A percentile compares a stretch with the other conserved stretches of the same genome.
These are phyloP conservation scores for Microctenopoma lineatum DNA, from an alignment of 2,797 vertebrate genomes.

Conservation along the genomic window DNA sequence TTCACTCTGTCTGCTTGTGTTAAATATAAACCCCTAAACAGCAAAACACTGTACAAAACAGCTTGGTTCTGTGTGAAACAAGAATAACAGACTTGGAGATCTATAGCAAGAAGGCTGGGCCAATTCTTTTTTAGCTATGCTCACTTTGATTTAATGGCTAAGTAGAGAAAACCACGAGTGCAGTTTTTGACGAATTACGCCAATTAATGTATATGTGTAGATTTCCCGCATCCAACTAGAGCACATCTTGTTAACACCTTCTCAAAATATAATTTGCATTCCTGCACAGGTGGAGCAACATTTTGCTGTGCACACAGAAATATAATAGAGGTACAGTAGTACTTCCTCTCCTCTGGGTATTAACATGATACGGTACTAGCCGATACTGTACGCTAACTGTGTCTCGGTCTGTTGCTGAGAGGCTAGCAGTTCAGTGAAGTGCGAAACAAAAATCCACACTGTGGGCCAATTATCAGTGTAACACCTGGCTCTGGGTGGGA, in stretches of 20 bases:
- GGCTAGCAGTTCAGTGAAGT: conserved; percentile 77
- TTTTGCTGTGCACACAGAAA: conserved; percentile 70
- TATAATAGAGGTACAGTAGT: conserved; percentile 62
- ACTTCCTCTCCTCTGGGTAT: conserved; percentile 67
- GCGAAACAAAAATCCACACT: conserved; percentile 78
- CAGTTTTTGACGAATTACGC: conserved; percentile 60
- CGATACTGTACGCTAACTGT: conserved; percentile 34
- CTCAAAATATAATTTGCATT: conserved; percentile 74
- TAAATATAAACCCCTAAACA: conserved; percentile 82
- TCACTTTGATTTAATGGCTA: conserved; percentile 49
- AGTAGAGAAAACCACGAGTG: conserved; percentile 22
- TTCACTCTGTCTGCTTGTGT: conserved; percentile 76
- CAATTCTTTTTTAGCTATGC: conserved; percentile 39
- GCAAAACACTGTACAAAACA: conserved; percentile 66
- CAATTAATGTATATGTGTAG: conserved; percentile 50
- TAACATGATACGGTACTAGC: conserved; percentile 55
- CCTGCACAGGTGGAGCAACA: conserved; percentile 63
- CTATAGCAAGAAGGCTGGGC: conserved; percentile 44
- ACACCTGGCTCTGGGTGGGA: conserved; percentile 78
- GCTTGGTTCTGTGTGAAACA: conserved; percentile 57
- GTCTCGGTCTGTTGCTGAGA: conserved; percentile 66
- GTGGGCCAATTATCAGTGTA: conserved; percentile 80
- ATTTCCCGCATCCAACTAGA: conserved; percentile 53
- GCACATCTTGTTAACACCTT: conserved; percentile 62
- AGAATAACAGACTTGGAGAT: conserved; percentile 60